Conservation (phyloP, 2,797 vertebrate genomes). For the Aeoliscus strigatus region DNA sequence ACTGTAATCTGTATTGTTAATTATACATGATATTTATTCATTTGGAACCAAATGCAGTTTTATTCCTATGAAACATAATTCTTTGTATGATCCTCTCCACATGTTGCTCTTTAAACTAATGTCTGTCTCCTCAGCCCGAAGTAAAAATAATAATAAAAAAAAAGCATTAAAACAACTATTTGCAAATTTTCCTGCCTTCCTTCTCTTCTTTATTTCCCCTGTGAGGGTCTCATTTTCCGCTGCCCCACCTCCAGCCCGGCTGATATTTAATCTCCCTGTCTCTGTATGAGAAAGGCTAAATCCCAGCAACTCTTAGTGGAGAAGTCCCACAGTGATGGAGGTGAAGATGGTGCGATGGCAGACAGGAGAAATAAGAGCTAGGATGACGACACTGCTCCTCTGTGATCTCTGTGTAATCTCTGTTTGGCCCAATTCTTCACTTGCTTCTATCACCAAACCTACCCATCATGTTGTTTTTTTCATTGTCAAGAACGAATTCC, state of each 20-base stretch:
- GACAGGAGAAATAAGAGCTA: slow-evolving; percentile 34
- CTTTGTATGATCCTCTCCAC: too few relatives aligned
- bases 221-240: slow-evolving; percentile 18
- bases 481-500: too few relatives aligned
- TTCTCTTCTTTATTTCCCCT: slow-evolving; percentile 23
- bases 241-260: slow-evolving; percentile 20
- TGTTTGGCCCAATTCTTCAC: slow-evolving; percentile 64
- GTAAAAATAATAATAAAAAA: slow-evolving; percentile 19
- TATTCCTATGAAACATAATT: too few relatives aligned
- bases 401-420: slow-evolving; percentile 60
- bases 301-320: slow-evolving; percentile 8
- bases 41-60: too few relatives aligned
- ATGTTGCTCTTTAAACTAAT: too few relatives aligned
- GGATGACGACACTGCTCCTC: slow-evolving; percentile 25
- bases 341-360: slow-evolving; percentile 47
- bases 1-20: too few relatives aligned
- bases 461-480: slow-evolving; percentile 21
- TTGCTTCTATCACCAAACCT: slow-evolving; percentile 36
- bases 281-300: slow-evolving; percentile 22
- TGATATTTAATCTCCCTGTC: slow-evolving; percentile 31
- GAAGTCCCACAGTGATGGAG: slow-evolving; percentile 38
- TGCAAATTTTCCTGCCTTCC: slow-evolving; percentile 28
- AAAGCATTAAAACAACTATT: slow-evolving; percentile 31
- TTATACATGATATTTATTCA: too few relatives aligned
- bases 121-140: slow-evolving; percentile 9